Base-by-base conservation (phyloP, 2,888 invertebrate species). In the Dynastes hyllus region DNA sequence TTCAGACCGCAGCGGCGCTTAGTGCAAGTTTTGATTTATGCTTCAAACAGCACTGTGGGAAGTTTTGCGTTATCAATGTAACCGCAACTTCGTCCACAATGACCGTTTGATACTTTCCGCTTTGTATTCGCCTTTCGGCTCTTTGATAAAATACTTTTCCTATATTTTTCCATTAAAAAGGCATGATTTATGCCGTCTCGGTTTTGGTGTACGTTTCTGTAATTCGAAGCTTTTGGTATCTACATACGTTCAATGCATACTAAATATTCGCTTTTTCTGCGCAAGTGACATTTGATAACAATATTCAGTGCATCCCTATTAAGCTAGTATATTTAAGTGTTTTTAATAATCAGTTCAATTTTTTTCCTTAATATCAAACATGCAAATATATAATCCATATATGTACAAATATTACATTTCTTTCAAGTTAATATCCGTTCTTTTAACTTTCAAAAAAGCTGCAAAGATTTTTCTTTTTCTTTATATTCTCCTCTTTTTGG, bases 41-140 rank as follows among this genome's bases (percentile, higher is more conserved):
- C 81, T 80, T 84, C 83, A 58, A 71, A 71, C 84, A 85, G 86
- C 84, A 86, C 86, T 84, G 85, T 84, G 84, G 85, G 85, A 87
- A 87, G 84, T 87, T 87, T 84, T 85, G 86, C 86, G 86, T 87
- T 87, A 87, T 87, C 87, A 85, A 83, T 79, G 82, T 83, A 82
- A 83, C 83, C 83, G 84, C 84, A 81, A 81, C 82, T 82, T 80
- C 84, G 84, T 84, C 83, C 80, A 86, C 86, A 87, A 87, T 87
- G 87, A 86, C 87, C 86, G 84, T 86, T 87, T 86, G 86, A 86
- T 86, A 84, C 85, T 85, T 86, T 86, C 85, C 84, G 85, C 85
- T 86, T 84, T 81, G 83, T 82, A 77, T 85, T 84, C 84, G 80
- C 83, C 83, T 84, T 84, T 84, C 80, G 78, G 80, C 81, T 83